Base-by-base conservation (phyloP, 2,113 vertebrate species). In the Albula goreensis region DNA sequence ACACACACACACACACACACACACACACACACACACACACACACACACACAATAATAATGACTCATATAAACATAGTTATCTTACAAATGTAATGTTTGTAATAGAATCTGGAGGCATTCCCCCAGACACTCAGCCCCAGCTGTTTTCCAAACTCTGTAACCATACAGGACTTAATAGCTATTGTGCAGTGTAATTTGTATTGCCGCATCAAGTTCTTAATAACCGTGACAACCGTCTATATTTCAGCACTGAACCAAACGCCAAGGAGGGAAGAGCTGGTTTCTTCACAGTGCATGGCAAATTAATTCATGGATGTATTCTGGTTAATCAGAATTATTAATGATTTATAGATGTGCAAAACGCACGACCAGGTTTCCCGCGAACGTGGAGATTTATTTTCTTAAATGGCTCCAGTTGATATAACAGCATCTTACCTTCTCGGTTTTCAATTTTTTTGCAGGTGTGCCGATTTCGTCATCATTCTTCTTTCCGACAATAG, bases 381-480 rank as follows among this genome's bases (percentile, higher is more conserved):
- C 84, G 31, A 78, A 57, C 77, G 15, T n/a, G 60, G 53, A 17
- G 74, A 56, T 56, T 56, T 9, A 12, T 56, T 9, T 56, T 83
- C 63, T 50, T 74, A 85, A 56, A 56, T 48, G 70, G 4, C 25
- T 22, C 22, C 51, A n/a, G 6, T 52, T 22, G 7, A 82, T 82
- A 50, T n/a, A 25, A 82, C 6, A 22, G 25, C 79, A 80, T 95
- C 95, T 92, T 96, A 98, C 97, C 97, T 98, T 98, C 93, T 98
- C 97, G 78, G 97, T 96, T 96, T 97, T 96, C 95, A 97, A 95
- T 88, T 96, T 98, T 96, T 97, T 97, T 90, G 96, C 96, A 93
- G 97, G 94, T 89, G 96, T 94, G 94, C 94, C 94, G 92, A 89
- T 95, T 87, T 97, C 97, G 91, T 97, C 97, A 91, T 96, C 96